Evolutionary conservation across 2,888 invertebrate species (phyloP).

Genomic region (Acanthosepion lycidas): DNA sequence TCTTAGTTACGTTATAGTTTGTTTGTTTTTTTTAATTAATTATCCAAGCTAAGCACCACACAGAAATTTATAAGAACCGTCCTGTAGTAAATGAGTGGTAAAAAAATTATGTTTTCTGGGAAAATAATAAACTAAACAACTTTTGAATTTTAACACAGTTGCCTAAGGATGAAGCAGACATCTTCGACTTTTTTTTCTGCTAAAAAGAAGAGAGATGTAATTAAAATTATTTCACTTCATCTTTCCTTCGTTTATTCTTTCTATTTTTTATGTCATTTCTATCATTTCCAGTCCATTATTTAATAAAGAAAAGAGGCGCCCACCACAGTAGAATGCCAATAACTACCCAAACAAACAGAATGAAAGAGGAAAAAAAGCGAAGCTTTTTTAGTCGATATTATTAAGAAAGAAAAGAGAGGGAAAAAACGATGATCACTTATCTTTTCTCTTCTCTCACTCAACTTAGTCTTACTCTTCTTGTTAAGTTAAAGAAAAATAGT

Average conservation of each 20-base stretch:
- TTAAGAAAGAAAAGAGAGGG: not conserved
- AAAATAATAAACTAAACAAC: not conserved
- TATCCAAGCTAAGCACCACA: not conserved
- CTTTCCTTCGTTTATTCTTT: too few species aligned
- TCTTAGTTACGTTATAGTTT: not conserved
- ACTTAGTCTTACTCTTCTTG: not conserved
- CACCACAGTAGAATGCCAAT: too few species aligned
- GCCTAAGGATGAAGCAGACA: too few species aligned
- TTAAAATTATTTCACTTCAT: too few species aligned
- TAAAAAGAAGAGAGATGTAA: too few species aligned
- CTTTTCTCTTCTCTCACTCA: not conserved
- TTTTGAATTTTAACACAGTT: too few species aligned
- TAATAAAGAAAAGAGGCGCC: too few species aligned
- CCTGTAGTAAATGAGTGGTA: not conserved
- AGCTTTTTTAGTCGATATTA: not conserved
- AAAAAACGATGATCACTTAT: not conserved
- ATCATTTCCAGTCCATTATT: too few species aligned
- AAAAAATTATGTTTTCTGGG: not conserved
- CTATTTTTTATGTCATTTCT: too few species aligned
- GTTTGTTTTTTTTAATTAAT: not conserved
- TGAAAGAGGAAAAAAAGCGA: not conserved
- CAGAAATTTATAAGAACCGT: not conserved
- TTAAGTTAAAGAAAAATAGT: not conserved
- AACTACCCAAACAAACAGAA: not conserved
- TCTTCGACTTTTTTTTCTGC: too few species aligned